A percentile compares a stretch with the other conserved stretches of the same genome.
phyloP scores from a whole-genome alignment of 2,888 invertebrate genomes.

The Clivina fossor region DNA sequence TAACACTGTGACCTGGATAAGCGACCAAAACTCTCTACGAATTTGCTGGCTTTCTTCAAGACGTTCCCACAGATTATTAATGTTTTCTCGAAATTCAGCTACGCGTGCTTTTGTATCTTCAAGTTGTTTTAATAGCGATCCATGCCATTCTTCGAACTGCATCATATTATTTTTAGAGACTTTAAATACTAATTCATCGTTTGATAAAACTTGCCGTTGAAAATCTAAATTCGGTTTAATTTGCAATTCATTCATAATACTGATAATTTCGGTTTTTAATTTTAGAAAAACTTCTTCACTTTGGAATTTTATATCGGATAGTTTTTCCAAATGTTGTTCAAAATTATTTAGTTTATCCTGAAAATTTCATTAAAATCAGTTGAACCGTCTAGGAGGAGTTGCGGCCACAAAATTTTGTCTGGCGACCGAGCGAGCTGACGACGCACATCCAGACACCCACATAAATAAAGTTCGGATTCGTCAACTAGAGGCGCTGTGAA shows the following conservation, averaged over 20 bases:
- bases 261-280: slow-evolving; percentile 51
- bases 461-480: too few species aligned
- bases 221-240: slow-evolving; percentile 51
- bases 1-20: slow-evolving; percentile 61
- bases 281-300: slow-evolving; percentile 52
- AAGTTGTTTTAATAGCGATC: slow-evolving; percentile 59
- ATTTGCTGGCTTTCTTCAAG: slow-evolving; percentile 69
- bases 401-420: too few species aligned
- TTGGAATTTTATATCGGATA: slow-evolving; percentile 63
- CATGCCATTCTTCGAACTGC: slow-evolving; percentile 61
- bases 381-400: too few species aligned
- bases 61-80: slow-evolving; percentile 72
- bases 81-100: slow-evolving; percentile 61
- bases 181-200: slow-evolving; percentile 57
- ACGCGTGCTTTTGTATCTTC: slow-evolving; percentile 62
- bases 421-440: too few species aligned
- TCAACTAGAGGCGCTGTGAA: too few species aligned
- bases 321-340: slow-evolving; percentile 61
- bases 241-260: slow-evolving; percentile 50
- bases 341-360: too few species aligned
- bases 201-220: slow-evolving; percentile 50
- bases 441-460: too few species aligned
- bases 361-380: too few species aligned
- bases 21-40: slow-evolving; percentile 65
- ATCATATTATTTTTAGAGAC: slow-evolving; percentile 66